Percentiles rank a stretch among this genome's conserved stretches.
Conservation (phyloP, 2,797 vertebrate species). For the Naso thynnoides region DNA sequence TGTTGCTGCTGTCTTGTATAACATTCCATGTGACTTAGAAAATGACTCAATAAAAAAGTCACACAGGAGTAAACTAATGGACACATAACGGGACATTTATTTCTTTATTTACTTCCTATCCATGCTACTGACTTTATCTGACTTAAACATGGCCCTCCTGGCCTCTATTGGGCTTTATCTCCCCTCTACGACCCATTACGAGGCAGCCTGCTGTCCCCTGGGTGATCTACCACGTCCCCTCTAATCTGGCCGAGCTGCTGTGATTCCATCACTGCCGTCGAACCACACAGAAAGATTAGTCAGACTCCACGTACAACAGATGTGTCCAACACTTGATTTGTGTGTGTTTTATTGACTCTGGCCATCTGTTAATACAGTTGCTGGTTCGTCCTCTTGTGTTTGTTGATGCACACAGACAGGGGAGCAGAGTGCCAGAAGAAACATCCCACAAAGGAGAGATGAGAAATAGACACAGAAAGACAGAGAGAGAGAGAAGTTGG, state of each 20-base stretch:
- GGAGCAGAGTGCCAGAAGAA: conserved; percentile 81
- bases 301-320: conserved; percentile 80
- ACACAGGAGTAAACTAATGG: conserved; percentile 5
- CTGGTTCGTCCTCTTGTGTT: conserved; percentile 83
- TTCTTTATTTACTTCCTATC: conserved; percentile 38
- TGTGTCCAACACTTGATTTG: conserved; percentile 85
- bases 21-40: background rate
- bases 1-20: background rate
- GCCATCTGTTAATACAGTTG: conserved; percentile 91
- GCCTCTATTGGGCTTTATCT: conserved; percentile 66
- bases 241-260: conserved; percentile 77
- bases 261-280: conserved; percentile 77
- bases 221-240: conserved; percentile 70
- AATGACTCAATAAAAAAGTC: background rate
- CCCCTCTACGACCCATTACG: conserved; percentile 64
- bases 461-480: conserved; percentile 53
- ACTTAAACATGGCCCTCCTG: conserved; percentile 49
- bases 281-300: conserved; percentile 83
- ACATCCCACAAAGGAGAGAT: conserved; percentile 74
- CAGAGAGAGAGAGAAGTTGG: conserved; percentile 36
- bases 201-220: conserved; percentile 63
- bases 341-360: conserved; percentile 89
- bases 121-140: conserved; percentile 55
- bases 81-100: conserved; percentile 37
- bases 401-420: conserved; percentile 84